Evolutionary conservation across 2,888 invertebrate species (phyloP), one percentile per base, ranked within the genome.

Genomic region (Caenorhabditis becei): DNA sequence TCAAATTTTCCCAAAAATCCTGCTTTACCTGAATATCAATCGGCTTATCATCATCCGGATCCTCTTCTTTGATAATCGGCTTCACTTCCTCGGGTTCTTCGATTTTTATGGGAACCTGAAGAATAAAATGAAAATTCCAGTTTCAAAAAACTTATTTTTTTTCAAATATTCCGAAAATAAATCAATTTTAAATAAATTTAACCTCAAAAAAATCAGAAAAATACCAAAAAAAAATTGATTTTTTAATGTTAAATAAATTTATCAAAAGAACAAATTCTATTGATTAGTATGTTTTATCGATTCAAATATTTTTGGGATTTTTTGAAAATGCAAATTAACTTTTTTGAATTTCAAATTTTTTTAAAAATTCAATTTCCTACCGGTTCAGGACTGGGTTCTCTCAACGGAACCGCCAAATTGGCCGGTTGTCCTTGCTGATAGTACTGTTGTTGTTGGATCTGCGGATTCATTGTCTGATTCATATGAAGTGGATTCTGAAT

Each of bases 371-470:
- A 14, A 18, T 32, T 10, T 7, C 32, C 32, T 53, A 80, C 72
- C 23, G 86, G 84, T 32, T 83, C 85, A 0, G 87, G 87, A 1
- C 81, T 77, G 11, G 83, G 85, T 62, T 87, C 85, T n/a, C 85
- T 56, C 35, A 87, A 49, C 4, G 85, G 85, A 7, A 85, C 83
- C 2, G 82, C 69, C 37, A 85, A 32, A 65, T 85, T 83, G 10
- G 10, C 10, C 32, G 32, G 32, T 32, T 32, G 32, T 32, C 10
- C 5, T 4, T 61, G 67, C 35, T 58, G 59, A 7, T 67, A 59
- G 20, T 62, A 41, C n/a, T 69, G 67, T 7, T 37, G 58, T 26
- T 53, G 77, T 11, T 74, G 74, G 44, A 44, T 10, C n/a, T n/a
- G n/a, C n/a, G n/a, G n/a, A n/a, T n/a, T n/a, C n/a, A 10, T 5